Percentiles rank a stretch among this genome's conserved stretches.
Conservation (phyloP, 2,888 invertebrate genomes). For the Dusona sp. region DNA sequence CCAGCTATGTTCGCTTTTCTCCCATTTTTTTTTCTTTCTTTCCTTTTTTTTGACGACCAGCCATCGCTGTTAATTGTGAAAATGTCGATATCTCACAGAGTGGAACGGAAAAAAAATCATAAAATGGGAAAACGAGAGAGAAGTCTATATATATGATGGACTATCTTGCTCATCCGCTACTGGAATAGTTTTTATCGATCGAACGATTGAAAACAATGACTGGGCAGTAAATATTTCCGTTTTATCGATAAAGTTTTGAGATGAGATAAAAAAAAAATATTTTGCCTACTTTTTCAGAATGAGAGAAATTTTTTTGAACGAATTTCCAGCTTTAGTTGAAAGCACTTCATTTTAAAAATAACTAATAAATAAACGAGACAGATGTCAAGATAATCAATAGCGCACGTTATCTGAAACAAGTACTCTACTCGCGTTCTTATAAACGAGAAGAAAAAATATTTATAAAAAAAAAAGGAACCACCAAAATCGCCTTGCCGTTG, state of each 20-base stretch:
- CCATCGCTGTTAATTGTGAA: slow-evolving; percentile 55
- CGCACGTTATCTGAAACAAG: neutral
- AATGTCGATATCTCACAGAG: slow-evolving; percentile 54
- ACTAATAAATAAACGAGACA: neutral
- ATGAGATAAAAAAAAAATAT: neutral
- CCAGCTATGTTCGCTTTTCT: slow-evolving; percentile 37
- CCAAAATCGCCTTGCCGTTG: slow-evolving; percentile 2
- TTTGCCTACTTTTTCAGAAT: neutral
- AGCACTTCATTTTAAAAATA: neutral
- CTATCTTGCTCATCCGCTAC: slow-evolving; percentile 32
- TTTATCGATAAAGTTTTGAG: neutral
- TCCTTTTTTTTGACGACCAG: slow-evolving; percentile 23
- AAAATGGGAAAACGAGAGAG: slow-evolving; percentile 17
- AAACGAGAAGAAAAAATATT: neutral
- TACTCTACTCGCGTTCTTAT: neutral
- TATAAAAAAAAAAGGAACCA: neutral
- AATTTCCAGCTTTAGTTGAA: neutral
- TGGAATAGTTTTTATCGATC: slow-evolving; percentile 35
- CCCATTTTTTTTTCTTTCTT: neutral
- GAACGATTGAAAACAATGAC: slow-evolving; percentile 11
- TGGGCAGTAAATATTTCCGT: slow-evolving; percentile 6
- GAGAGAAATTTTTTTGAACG: neutral
- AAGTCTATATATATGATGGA: neutral
- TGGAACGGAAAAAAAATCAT: slow-evolving; percentile 26
- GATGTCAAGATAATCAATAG: neutral